These are phyloP conservation scores for Myathropa florea DNA, from an alignment of 2,888 invertebrate species.

Conservation along the genomic window DNA sequence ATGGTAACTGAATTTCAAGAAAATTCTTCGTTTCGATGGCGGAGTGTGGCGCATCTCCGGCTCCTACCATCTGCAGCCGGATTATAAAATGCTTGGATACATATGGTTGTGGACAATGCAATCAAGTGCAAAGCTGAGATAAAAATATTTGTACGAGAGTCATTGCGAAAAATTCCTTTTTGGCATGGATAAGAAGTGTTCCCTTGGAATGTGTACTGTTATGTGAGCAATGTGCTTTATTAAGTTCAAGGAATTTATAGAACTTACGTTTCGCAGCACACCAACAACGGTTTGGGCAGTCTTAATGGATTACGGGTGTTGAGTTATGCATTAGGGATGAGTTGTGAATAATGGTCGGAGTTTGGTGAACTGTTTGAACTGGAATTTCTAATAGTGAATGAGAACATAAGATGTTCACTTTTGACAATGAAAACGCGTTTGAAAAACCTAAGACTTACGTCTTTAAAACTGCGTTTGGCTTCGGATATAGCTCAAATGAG, in stretches of 20 bases:
- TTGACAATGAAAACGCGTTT: no score
- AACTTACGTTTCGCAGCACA: slow-evolving; percentile 26
- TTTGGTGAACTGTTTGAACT: not conserved
- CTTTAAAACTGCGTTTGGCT: no score
- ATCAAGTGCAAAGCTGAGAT: slow-evolving; percentile 70
- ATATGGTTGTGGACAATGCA: slow-evolving; percentile 62
- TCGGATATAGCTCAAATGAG: no score
- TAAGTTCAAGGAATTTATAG: slow-evolving; percentile 45
- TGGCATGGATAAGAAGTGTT: slow-evolving; percentile 28
- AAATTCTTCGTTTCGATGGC: slow-evolving; percentile 11
- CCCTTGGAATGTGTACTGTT: slow-evolving; percentile 36
- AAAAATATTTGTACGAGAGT: slow-evolving; percentile 51
- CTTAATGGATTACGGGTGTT: not conserved
- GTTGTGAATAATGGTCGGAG: no score
- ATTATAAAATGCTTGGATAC: slow-evolving; percentile 68
- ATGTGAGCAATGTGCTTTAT: slow-evolving; percentile 63
- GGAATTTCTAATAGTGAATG: not conserved
- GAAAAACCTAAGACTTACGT: no score
- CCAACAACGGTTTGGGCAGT: not conserved
- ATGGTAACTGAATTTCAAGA: slow-evolving; percentile 61
- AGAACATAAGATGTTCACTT: no score
- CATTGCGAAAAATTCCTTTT: slow-evolving; percentile 34
- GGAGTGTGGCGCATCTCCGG: not conserved
- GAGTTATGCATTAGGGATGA: not conserved
- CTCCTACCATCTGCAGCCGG: not conserved